Evolutionary conservation across 2,888 invertebrate genomes (phyloP).

Genomic region (Tachina fera): DNA sequence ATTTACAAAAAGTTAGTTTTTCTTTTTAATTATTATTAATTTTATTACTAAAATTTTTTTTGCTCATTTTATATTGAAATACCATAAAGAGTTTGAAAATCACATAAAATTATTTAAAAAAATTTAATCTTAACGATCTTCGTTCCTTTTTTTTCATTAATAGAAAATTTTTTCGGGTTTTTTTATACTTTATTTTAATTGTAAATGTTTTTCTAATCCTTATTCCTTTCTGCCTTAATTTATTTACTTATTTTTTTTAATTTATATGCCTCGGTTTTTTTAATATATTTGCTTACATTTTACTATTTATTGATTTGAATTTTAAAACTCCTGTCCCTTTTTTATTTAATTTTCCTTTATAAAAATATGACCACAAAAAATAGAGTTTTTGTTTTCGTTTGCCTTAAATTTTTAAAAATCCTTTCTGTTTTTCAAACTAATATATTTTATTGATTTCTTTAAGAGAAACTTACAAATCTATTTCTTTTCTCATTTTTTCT

Average conservation of each 20-base stretch:
- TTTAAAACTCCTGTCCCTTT: constrained; percentile 50
- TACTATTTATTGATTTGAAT: constrained; percentile 5
- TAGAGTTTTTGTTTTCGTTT: constrained; percentile 42
- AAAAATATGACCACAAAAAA: constrained; percentile 70
- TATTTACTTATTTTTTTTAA: constrained; percentile 1
- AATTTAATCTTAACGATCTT: constrained; percentile 55
- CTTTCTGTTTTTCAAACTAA: constrained; percentile 31
- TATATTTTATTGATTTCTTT: constrained; percentile 17
- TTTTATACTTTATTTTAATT: background rate
- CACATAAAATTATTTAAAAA: too few species aligned
- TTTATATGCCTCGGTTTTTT: constrained; percentile 35
- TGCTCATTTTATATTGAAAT: background rate
- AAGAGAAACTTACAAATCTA: constrained; percentile 41
- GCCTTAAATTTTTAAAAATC: constrained; percentile 43
- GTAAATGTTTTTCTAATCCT: constrained; percentile 40
- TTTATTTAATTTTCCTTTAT: constrained; percentile 39
- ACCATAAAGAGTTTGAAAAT: background rate
- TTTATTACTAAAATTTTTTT: background rate
- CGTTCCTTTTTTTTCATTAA: constrained; percentile 34
- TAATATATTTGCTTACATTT: constrained; percentile 14
- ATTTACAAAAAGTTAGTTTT: constrained; percentile 28
- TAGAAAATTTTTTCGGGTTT: background rate
- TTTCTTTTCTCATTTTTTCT: constrained; percentile 10
- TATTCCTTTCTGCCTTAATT: constrained; percentile 34
- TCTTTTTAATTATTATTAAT: background rate